Percentiles rank a stretch among this genome's conserved stretches.
These are phyloP conservation scores for Thalassoma bifasciatum DNA, from an alignment of 2,113 vertebrate species.

Conservation along the genomic window DNA sequence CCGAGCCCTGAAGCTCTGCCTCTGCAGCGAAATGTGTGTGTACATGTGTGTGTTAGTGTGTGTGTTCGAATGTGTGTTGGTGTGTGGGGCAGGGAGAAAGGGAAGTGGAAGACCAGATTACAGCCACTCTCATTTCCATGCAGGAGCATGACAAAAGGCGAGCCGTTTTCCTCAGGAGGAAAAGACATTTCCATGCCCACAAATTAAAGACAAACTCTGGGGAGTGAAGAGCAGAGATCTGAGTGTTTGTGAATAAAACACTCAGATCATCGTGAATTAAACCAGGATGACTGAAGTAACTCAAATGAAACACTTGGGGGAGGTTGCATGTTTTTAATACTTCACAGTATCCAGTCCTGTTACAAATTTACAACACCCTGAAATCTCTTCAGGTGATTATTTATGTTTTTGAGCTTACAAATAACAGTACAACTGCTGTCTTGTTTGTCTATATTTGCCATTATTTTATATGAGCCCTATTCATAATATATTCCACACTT, in stretches of 20 bases:
- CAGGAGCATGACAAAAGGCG: constrained; percentile 25
- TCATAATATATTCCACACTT: no score
- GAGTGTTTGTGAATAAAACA: neutral
- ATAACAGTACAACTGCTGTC: no score
- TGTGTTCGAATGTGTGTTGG: neutral
- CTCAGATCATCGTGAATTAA: no score
- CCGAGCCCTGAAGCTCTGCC: constrained; percentile 41
- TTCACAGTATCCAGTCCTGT: no score
- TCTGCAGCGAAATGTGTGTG: constrained; percentile 17
- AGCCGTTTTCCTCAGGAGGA: constrained; percentile 13
- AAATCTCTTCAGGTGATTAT: no score
- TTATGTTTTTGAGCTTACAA: no score
- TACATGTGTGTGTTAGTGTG: neutral
- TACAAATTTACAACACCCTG: no score
- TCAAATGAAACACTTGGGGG: no score
- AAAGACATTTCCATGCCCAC: constrained; percentile 26
- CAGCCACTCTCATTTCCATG: constrained; percentile 61
- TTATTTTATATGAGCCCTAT: no score
- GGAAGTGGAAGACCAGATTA: constrained; percentile 60
- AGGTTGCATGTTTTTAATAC: no score
- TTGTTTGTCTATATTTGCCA: no score
- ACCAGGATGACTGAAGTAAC: no score
- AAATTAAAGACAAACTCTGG: constrained; percentile 32
- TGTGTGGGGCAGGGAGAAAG: constrained; percentile 23
- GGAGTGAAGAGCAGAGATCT: neutral